Evolutionary conservation across 1,140 invertebrate species (phyloP), one percentile per base, ranked within the genome.

Genomic region (Rhynchophorus ferrugineus): DNA sequence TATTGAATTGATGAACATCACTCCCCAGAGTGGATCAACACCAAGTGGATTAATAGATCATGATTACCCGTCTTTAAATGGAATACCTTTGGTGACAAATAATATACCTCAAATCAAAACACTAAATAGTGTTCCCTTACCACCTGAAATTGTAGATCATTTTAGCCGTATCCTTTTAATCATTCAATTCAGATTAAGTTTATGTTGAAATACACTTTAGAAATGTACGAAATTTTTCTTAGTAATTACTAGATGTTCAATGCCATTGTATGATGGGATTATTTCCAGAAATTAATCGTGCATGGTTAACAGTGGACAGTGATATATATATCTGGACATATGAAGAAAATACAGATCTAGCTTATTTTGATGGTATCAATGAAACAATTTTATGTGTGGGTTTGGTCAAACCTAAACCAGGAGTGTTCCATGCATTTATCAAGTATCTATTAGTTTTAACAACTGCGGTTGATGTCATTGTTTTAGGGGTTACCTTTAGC

Each of bases 271-370:
- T 89, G 72, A 96, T 97, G 89, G 95, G 95, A 3, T 71, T 98
- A 3, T 96, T 98, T 74, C 87, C 93, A 49, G 92, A 95, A 69
- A 95, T 99, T 59, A 86, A 84, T 19, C 78, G 95, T 66, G 95
- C 95, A 0, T 99, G 95, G 94, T 71, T 99, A 14, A 91, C 93
- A 18, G 92, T 99, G 64, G 96, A 99, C 66, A 96, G 89, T 65
- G 92, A 97, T 74, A 90, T 99, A 59, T 99, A 96, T 76, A 79
- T 98, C 1, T 97, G 93, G 93, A 86, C 87, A 35, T 96, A 91
- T 75, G 89, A 93, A 71, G 83, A 91, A 69, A 87, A 88, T 20
- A 79, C 82, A 55, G 91, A 95, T 78, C 80, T 95, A 9, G 89
- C 91, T 3, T 95, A 92, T 72, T 95, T 89, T 73, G 91, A 95